These are phyloP conservation scores for Cyrtonyx montezumae DNA, from an alignment of 2,113 vertebrate species.

Conservation along the genomic window DNA sequence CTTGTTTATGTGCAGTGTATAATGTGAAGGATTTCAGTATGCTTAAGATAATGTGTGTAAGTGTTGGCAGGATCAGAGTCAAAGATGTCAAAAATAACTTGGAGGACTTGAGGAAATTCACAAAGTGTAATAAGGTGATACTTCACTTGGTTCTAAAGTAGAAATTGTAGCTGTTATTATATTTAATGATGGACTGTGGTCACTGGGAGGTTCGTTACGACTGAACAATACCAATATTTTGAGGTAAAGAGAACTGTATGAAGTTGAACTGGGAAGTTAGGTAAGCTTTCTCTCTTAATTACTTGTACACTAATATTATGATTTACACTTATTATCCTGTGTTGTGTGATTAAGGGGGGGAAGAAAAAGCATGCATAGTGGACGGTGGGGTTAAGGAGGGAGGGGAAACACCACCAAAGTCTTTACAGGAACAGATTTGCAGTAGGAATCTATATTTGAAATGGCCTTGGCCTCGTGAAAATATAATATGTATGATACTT, in stretches of 20 bases:
- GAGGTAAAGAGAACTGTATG: slow-evolving; percentile 1
- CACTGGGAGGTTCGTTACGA: slow-evolving; percentile 29
- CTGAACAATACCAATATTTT: slow-evolving; percentile 38
- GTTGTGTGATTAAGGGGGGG: background rate
- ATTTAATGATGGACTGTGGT: slow-evolving; percentile 62
- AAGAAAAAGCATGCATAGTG: background rate
- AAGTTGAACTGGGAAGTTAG: slow-evolving; percentile 19
- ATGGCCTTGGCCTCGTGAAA: background rate
- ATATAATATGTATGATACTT: background rate
- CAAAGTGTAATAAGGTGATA: slow-evolving; percentile 65
- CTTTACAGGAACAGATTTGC: background rate
- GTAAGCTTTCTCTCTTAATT: background rate
- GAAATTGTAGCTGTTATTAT: slow-evolving; percentile 37
- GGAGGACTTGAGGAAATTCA: slow-evolving; percentile 66
- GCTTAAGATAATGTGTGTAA: slow-evolving; percentile 37
- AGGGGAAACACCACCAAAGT: background rate
- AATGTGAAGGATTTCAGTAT: slow-evolving; percentile 15
- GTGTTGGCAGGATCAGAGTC: slow-evolving; percentile 56
- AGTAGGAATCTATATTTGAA: slow-evolving; percentile 14
- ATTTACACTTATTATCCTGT: background rate
- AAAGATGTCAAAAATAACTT: slow-evolving; percentile 68
- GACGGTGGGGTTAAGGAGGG: no score
- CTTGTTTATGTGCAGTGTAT: background rate
- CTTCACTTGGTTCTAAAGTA: slow-evolving; percentile 50
- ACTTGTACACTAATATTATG: background rate